phyloP scores from a whole-genome alignment of 2,888 invertebrate genomes.

The Tetragnatha montana region DNA sequence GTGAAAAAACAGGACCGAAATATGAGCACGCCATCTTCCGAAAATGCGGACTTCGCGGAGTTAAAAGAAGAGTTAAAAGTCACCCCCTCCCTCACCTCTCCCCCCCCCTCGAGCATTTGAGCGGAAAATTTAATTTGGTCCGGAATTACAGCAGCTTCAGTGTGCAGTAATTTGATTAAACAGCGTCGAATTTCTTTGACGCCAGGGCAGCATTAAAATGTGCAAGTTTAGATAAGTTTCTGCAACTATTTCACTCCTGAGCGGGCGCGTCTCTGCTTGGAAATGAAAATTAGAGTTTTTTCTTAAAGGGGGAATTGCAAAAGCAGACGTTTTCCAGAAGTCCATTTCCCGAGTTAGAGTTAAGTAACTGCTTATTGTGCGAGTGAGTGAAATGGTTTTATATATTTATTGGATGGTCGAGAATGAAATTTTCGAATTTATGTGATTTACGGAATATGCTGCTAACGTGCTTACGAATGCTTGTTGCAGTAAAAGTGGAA shows the following conservation, averaged over 20 bases:
- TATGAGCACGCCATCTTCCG: conserved; percentile 30
- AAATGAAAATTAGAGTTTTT: too few relatives aligned
- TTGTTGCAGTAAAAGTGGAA: too few relatives aligned
- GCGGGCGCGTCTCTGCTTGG: too few relatives aligned
- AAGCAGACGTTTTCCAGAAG: too few relatives aligned
- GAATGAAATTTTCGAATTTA: too few relatives aligned
- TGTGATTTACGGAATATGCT: too few relatives aligned
- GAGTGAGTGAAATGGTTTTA: too few relatives aligned
- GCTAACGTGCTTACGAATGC: too few relatives aligned
- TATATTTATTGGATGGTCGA: too few relatives aligned
- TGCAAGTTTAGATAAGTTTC: conserved; percentile 2
- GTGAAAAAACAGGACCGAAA: conserved; percentile 22
- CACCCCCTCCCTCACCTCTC: not conserved
- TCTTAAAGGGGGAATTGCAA: too few relatives aligned
- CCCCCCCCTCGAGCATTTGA: not conserved
- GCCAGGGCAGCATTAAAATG: not conserved
- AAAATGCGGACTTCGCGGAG: not conserved
- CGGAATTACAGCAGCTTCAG: not conserved
- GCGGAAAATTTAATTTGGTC: conserved; percentile 44
- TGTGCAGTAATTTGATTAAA: conserved; percentile 22
- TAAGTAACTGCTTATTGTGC: too few relatives aligned
- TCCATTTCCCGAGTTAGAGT: too few relatives aligned
- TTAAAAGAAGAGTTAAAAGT: not conserved
- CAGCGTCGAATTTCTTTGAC: conserved; percentile 12
- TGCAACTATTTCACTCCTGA: not conserved